These are phyloP conservation scores for Hipparchia sbordonii DNA, from an alignment of 2,888 invertebrate species.

Conservation along the genomic window DNA sequence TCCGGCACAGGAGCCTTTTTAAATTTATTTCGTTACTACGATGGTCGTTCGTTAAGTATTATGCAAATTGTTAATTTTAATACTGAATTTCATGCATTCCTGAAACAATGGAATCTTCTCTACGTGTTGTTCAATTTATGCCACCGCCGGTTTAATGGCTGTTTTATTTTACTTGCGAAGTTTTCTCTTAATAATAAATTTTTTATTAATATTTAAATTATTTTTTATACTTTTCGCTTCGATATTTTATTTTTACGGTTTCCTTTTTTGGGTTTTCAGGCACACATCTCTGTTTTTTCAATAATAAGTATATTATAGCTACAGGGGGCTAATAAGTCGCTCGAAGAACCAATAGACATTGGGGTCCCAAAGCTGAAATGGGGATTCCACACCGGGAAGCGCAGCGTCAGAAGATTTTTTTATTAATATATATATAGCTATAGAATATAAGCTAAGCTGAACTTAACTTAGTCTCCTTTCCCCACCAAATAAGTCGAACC, in stretches of 20 bases:
- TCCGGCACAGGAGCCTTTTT: not conserved
- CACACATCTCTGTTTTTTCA: too few relatives aligned
- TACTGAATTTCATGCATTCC: slow-evolving; percentile 4
- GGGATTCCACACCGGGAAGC: too few relatives aligned
- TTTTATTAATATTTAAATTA: not conserved
- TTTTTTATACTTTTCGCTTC: not conserved
- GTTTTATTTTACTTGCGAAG: not conserved
- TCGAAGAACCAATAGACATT: too few relatives aligned
- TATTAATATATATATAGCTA: too few relatives aligned
- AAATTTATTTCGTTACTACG: not conserved
- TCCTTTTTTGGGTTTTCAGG: too few relatives aligned
- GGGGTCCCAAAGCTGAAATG: too few relatives aligned
- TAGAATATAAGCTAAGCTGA: too few relatives aligned
- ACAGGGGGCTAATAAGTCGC: too few relatives aligned
- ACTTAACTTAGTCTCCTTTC: too few relatives aligned
- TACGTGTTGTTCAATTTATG: not conserved
- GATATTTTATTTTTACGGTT: not conserved
- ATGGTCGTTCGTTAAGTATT: not conserved
- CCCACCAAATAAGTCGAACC: too few relatives aligned
- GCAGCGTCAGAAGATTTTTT: too few relatives aligned
- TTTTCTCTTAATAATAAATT: not conserved
- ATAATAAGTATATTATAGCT: too few relatives aligned
- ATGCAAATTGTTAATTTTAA: slow-evolving; percentile 17
- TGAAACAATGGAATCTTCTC: not conserved
- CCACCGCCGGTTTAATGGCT: not conserved